Conservation (phyloP, 2,888 invertebrate species). For the Acanthosepion pharaonis region DNA sequence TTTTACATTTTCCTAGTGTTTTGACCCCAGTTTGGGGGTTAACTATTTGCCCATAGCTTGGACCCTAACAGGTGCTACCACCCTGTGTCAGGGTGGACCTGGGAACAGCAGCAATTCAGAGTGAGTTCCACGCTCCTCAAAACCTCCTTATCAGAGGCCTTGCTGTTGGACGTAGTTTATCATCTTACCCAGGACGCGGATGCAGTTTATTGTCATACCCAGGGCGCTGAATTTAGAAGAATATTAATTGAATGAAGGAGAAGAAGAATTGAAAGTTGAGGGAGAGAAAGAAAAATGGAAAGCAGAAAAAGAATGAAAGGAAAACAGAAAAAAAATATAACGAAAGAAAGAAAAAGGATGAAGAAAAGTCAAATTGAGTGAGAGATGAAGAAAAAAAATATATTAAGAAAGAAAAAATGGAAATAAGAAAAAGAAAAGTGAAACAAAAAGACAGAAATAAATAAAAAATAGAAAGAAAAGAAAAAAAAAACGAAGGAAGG, state of each 20-base stretch:
- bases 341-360: not conserved
- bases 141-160: too few species aligned
- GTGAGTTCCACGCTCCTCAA: too few species aligned
- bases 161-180: too few species aligned
- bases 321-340: not conserved
- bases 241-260: not conserved
- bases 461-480: not conserved
- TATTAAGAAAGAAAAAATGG: not conserved
- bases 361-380: not conserved
- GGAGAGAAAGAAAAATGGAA: not conserved
- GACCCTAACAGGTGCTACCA: too few species aligned
- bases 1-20: too few species aligned
- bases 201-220: too few species aligned
- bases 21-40: too few species aligned
- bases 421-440: not conserved
- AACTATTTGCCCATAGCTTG: too few species aligned
- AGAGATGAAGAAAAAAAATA: not conserved
- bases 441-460: not conserved
- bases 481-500: not conserved
- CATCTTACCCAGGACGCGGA: too few species aligned
- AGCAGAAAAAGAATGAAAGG: not conserved
- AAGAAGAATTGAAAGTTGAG: not conserved
- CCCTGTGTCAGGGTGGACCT: too few species aligned
- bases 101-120: too few species aligned
- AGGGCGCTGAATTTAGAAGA: too few species aligned